These are phyloP conservation scores for Tribolium freemani DNA, from an alignment of 2,888 invertebrate species.

Conservation along the genomic window DNA sequence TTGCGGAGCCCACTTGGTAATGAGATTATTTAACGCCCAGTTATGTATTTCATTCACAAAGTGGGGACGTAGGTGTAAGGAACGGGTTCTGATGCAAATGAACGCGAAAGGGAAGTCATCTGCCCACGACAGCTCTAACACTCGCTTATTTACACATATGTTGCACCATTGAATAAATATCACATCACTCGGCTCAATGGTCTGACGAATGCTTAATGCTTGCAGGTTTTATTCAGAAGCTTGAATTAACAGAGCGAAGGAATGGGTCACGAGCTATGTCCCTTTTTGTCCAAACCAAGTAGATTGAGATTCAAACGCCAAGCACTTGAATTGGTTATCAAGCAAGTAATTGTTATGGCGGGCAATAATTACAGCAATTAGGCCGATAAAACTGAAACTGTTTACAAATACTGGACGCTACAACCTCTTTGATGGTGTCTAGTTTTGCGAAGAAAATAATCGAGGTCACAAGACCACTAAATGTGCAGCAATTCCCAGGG, in stretches of 20 bases:
- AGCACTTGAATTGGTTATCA: constrained; percentile 15
- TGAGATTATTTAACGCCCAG: constrained; percentile 56
- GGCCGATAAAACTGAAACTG: neutral
- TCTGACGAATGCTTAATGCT: constrained; percentile 23
- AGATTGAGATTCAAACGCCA: constrained; percentile 15
- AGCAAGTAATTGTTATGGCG: constrained; percentile 8
- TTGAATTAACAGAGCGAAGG: neutral
- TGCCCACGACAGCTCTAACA: constrained; percentile 55
- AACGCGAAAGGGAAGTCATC: constrained; percentile 63
- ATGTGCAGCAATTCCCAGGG: constrained; percentile 11
- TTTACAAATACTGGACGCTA: neutral
- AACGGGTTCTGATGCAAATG: constrained; percentile 61
- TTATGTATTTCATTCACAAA: constrained; percentile 61
- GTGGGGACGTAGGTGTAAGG: constrained; percentile 53
- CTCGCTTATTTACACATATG: constrained; percentile 44
- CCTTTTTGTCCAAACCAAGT: constrained; percentile 6
- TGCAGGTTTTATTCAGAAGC: constrained; percentile 28
- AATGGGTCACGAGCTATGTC: too few species aligned
- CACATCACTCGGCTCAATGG: constrained; percentile 33
- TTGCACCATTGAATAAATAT: constrained; percentile 47
- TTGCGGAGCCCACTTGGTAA: constrained; percentile 44
- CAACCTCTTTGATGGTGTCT: neutral
- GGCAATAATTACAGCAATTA: constrained; percentile 14
- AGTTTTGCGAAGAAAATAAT: neutral
- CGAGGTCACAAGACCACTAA: neutral